A percentile compares a stretch with the other conserved stretches of the same genome.
Conservation (phyloP, 30 jellyfish, hydroid and myxozoan genomes). For the Pseudorhiza aurosa region DNA sequence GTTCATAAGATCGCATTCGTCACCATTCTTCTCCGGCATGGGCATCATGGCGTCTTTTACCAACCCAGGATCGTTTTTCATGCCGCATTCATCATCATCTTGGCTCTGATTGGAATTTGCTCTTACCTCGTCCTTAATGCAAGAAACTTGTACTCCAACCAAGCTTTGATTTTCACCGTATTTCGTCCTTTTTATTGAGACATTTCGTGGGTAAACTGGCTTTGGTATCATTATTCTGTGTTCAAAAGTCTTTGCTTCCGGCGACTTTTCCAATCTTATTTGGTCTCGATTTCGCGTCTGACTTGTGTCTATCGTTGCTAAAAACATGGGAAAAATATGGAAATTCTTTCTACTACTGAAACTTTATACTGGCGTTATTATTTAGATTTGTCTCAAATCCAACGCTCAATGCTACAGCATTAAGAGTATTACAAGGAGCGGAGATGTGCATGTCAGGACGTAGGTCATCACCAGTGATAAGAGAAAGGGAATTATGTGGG, state of each 20-base stretch:
- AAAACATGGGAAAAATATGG: no score
- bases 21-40: slow-evolving; percentile 30
- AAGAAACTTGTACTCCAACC: background rate
- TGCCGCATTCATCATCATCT: background rate
- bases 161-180: background rate
- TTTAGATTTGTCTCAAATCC: no score
- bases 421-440: no score
- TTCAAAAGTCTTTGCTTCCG: background rate
- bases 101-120: background rate
- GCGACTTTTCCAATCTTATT: slow-evolving; percentile 3
- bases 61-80: slow-evolving; percentile 9
- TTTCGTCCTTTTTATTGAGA: background rate
- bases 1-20: slow-evolving; percentile 29
- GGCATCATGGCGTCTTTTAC: slow-evolving; percentile 72
- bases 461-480: no score
- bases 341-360: no score
- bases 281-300: no score
- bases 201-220: slow-evolving; percentile 49
- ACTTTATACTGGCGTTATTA: no score
- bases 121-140: background rate
- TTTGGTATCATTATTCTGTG: slow-evolving; percentile 59
- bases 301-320: no score
- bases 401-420: no score
- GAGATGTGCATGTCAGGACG: no score
- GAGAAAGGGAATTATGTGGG: no score